Base-by-base conservation (phyloP, 1,140 invertebrate species). In the Parasteatoda tepidariorum region DNA sequence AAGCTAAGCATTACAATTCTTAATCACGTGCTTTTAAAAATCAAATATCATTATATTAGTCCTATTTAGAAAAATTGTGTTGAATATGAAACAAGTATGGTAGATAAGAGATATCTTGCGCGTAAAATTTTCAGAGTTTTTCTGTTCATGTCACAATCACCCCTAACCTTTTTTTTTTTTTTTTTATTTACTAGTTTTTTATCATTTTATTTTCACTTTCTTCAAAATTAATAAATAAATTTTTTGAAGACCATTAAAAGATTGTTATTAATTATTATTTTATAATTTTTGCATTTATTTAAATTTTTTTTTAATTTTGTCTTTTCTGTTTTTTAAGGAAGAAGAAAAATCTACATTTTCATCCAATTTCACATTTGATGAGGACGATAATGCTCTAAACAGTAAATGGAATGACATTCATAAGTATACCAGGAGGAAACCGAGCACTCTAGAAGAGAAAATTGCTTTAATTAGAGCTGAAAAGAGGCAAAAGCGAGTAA, bases 361-460 rank as follows among this genome's bases (percentile, higher is more conserved):
- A 86, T 91, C 91, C 28, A 92, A 92, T 22, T 96, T 96, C 87
- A 88, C 94, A 86, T 96, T 96, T 90, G 91, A 94, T 34, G 92
- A 90, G 5, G 92, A 91, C 15, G 91, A 91, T 0, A 91, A 92
- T 57, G 94, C 95, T 85, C 95, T 95, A 87, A 95, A 95, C 88
- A 87, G 92, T 88, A 94, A 93, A n/a, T 96, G 94, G 95, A 93
- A 95, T 89, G 94, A 95, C 90, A 88, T 96, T 31, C 92, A 92
- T 85, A 95, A 95, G 87, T 95, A 95, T 89, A 92, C 96, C 0
- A 94, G 94, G 87, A 89, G 93, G 59, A 95, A 95, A 91, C 92
- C 92, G 0, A 94, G 93, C 86, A 92, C 92, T 24, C 90, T 95
- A 4, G 95, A 97, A 90, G 95, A 97, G 74, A 97, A 96, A 90